Conservation (phyloP, 2,113 vertebrate genomes). For the Motacilla alba region DNA sequence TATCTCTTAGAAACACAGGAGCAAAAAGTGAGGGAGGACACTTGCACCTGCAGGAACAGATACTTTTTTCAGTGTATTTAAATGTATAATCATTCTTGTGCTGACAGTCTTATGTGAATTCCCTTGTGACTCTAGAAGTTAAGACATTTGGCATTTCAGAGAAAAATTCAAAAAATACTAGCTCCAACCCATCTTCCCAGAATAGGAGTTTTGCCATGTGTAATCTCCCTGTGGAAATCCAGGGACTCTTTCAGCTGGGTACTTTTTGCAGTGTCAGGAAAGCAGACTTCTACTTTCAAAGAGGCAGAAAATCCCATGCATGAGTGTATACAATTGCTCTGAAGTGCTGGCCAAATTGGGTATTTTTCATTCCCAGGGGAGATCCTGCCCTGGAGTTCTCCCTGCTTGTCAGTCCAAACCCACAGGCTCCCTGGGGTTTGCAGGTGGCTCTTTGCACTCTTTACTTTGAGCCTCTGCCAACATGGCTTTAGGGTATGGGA, state of each 20-base stretch:
- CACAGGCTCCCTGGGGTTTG: not conserved
- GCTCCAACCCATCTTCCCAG: not conserved
- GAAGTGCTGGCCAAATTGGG: accelerated
- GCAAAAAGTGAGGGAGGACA: not conserved
- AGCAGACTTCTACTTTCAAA: not conserved
- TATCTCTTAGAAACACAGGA: not conserved
- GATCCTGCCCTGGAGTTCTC: not conserved
- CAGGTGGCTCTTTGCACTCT: not conserved
- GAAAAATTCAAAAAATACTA: not conserved
- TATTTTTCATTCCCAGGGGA: not conserved
- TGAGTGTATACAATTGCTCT: not conserved
- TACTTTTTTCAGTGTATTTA: not conserved
- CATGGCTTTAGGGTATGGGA: not conserved
- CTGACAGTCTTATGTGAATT: not conserved
- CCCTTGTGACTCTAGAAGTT: not conserved
- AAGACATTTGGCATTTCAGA: not conserved
- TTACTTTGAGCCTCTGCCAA: not conserved
- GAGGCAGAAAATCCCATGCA: not conserved
- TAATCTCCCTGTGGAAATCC: not conserved
- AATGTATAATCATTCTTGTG: not conserved
- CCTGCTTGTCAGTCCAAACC: not conserved
- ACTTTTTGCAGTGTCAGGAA: not conserved
- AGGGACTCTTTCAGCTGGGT: not conserved
- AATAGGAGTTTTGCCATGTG: not conserved
- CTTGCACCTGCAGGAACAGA: not conserved